Base-by-base conservation (phyloP, 2,113 vertebrate genomes). In the Mastomys coucha region DNA sequence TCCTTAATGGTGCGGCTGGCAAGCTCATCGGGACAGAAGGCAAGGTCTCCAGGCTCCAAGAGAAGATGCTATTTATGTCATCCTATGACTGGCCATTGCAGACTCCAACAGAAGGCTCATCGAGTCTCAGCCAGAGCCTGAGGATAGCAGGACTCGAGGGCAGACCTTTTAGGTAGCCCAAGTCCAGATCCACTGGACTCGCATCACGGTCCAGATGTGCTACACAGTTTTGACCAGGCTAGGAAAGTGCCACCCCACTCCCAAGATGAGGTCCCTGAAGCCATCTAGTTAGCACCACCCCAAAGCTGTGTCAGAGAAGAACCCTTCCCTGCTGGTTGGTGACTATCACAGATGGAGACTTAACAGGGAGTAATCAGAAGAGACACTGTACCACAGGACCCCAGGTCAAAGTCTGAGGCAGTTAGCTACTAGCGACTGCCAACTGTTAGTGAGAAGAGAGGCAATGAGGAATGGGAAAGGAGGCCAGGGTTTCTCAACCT, bases 311-410 rank as follows among this genome's bases (percentile, higher is more conserved):
- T 13, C 53, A 19, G 12, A 63, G 60, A 91, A 85, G 75, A 92
- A 77, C 31, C 69, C 49, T 78, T 89, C 86, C 91, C 56, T 69
- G 42, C 19, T 49, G 3, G 1, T 28, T 86, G 10, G 45, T 7
- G 1, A 42, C n/a, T 63, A 51, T 53, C 22, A 63, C 20, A 16
- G 22, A 84, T 2, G 39, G 36, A 88, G 53, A 53, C 22, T 0
- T 36, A n/a, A 75, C 6, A 53, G 65, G 33, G 31, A 91, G 19
- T 33, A 80, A 88, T 16, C 22, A 67, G 33, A 49, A 73, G 86
- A 49, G 22, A 24, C 10, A 33, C 0, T 2, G 16, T 0, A 28
- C 17, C 60, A 28, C 7, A 17, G 0, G 0, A 31, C 28, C 13
- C 75, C 4, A 10, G 8, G 5, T 70, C 33, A 28, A 72, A 58